phyloP scores from a whole-genome alignment of 2,113 vertebrate genomes.

The Podilymbus podiceps region DNA sequence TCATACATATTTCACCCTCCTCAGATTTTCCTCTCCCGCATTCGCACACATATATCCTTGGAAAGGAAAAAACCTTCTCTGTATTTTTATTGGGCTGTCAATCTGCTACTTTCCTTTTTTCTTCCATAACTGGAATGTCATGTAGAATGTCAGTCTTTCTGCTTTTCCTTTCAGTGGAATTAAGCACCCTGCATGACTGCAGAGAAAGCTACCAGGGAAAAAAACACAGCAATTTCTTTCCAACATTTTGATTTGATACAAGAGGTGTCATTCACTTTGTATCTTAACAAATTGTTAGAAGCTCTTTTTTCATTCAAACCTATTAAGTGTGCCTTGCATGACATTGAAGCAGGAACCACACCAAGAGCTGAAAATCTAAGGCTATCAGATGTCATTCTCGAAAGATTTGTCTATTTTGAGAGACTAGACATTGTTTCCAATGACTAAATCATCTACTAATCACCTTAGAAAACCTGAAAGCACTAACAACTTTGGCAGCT shows the following conservation, averaged over 20 bases:
- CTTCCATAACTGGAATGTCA: slow-evolving; percentile 29
- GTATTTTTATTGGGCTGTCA: slow-evolving; percentile 58
- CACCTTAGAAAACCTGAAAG: neutral
- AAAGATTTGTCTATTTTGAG: neutral
- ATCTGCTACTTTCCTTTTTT: neutral
- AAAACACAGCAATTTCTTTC: neutral
- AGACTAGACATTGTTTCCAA: neutral
- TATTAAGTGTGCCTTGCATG: neutral
- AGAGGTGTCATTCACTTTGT: neutral
- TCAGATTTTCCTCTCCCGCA: neutral
- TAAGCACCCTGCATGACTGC: neutral
- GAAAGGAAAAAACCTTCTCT: slow-evolving; percentile 32
- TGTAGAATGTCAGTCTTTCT: slow-evolving; percentile 5
- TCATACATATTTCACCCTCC: neutral
- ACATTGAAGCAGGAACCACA: neutral
- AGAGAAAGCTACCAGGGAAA: neutral
- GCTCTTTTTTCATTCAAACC: neutral
- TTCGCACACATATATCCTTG: neutral
- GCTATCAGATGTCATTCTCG: neutral
- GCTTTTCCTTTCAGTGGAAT: neutral
- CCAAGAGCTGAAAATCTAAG: neutral
- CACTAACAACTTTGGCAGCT: neutral
- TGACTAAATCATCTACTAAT: neutral
- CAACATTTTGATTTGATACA: neutral
- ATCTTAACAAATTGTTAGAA: neutral